Evolutionary conservation across 2,797 vertebrate genomes (phyloP), one percentile per base, ranked within the genome.

Genomic region (Girardinus metallicus): DNA sequence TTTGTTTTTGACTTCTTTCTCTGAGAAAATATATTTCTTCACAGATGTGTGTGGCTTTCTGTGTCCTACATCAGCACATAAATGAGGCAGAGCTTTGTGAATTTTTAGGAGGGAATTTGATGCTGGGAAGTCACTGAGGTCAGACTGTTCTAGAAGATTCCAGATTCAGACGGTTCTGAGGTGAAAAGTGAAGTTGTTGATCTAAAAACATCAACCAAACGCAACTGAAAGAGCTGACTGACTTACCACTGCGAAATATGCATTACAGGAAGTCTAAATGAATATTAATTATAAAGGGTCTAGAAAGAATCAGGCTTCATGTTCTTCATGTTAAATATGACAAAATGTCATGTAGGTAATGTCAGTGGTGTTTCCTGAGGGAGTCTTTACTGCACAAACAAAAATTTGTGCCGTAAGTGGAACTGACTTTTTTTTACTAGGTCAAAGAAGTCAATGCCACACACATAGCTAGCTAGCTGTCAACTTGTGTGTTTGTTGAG

Each of bases 1-100:
- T 74, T 36, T 79, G 70, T 83, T 78, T 85, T 5, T 64, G 31
- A 74, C 51, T 75, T 55, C 53, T 41, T 34, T 74, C 47, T 55
- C 60, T 80, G 79, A 78, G 16, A 74, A 88, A 89, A 91, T 87
- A 87, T 83, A 89, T 89, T 91, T 89, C 75, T 89, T 83, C 84
- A 84, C 81, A 80, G 53, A 85, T n/a, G 13, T 5, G 31, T 0
- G 0, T 26, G 75, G 7, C 31, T 85, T 77, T 41, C 12, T 36
- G 34, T 78, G 71, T 76, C 39, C 75, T 64, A 6, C 57, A 13
- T 75, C n/a, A 44, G 41, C 46, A 53, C 34, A 53, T 9, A 75
- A 26, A 62, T 53, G 60, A 70, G 39, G 6, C 31, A 39, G 47
- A 26, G 34, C 15, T 53, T 46, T 62, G 12, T 34, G n/a, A 73